phyloP scores from a whole-genome alignment of 2,797 vertebrate genomes.

The Ceyx erithaca region DNA sequence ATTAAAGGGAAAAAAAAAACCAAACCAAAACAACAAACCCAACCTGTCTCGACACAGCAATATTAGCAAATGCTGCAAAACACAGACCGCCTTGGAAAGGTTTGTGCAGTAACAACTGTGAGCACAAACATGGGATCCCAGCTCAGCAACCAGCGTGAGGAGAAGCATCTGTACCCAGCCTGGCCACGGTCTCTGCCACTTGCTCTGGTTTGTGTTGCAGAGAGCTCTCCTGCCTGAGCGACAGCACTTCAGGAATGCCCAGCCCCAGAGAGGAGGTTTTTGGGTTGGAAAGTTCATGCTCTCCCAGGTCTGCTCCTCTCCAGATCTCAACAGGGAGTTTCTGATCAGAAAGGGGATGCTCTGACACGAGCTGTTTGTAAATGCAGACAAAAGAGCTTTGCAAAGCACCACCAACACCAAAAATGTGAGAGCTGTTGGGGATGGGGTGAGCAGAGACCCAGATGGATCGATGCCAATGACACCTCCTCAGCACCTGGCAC shows the following conservation, averaged over 20 bases:
- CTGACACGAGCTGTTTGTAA: accelerated
- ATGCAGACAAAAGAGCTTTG: accelerated
- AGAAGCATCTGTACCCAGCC: background rate
- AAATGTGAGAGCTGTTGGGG: background rate
- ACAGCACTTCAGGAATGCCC: accelerated
- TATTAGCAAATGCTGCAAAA: conserved; percentile 14
- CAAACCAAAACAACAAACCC: background rate
- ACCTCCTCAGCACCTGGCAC: background rate
- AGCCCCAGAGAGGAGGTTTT: background rate
- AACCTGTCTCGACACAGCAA: background rate
- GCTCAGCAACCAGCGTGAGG: background rate
- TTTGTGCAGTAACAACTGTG: background rate
- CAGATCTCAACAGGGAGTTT: background rate
- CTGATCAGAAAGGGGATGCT: background rate
- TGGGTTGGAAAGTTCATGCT: background rate
- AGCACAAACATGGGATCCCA: background rate
- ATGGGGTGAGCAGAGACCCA: background rate
- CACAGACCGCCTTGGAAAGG: background rate
- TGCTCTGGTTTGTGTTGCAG: background rate
- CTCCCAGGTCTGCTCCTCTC: background rate
- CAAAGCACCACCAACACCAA: background rate
- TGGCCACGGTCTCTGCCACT: accelerated
- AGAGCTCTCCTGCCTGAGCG: background rate
- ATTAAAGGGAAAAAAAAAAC: background rate
- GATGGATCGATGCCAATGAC: accelerated